Conservation (phyloP, 2,888 invertebrate species). For the Rhingia rostrata region DNA sequence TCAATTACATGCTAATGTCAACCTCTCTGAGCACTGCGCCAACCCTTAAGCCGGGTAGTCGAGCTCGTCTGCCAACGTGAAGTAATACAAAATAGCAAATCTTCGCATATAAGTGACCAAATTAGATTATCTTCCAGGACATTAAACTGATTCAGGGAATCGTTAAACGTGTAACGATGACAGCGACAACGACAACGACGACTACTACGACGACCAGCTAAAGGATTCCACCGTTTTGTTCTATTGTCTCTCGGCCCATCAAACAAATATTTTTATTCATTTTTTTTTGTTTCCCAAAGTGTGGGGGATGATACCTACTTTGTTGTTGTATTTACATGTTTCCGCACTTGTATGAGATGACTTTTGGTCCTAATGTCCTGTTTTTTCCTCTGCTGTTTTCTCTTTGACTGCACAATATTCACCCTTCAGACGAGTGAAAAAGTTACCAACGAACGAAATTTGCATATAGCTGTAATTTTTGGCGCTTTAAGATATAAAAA, state of each 20-base stretch:
- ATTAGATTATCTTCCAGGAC: conserved; percentile 83
- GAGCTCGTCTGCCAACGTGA: conserved; percentile 14
- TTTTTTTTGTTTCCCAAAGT: conserved; percentile 5
- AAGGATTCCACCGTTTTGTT: conserved; percentile 16
- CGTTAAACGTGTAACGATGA: conserved; percentile 74
- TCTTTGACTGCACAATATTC: conserved; percentile 57
- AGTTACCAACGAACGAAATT: conserved; percentile 16
- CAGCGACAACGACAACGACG: conserved; percentile 20
- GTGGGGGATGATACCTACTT: conserved; percentile 11
- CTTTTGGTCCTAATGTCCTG: conserved; percentile 22
- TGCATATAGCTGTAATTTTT: conserved; percentile 30
- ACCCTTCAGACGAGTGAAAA: conserved; percentile 41
- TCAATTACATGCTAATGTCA: conserved; percentile 48
- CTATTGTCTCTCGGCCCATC: conserved; percentile 55
- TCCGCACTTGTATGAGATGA: conserved; percentile 6
- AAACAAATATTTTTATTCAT: conserved; percentile 42
- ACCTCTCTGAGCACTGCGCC: neutral
- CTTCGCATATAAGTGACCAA: conserved; percentile 83
- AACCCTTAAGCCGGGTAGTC: neutral
- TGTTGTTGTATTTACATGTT: conserved; percentile 26
- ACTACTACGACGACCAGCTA: conserved; percentile 24
- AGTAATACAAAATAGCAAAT: conserved; percentile 78
- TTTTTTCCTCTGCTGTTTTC: conserved; percentile 37
- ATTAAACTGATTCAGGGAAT: conserved; percentile 80
- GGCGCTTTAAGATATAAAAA: too few relatives aligned